phyloP scores from a whole-genome alignment of 2,888 invertebrate species.

The Zeuzera pyrina region DNA sequence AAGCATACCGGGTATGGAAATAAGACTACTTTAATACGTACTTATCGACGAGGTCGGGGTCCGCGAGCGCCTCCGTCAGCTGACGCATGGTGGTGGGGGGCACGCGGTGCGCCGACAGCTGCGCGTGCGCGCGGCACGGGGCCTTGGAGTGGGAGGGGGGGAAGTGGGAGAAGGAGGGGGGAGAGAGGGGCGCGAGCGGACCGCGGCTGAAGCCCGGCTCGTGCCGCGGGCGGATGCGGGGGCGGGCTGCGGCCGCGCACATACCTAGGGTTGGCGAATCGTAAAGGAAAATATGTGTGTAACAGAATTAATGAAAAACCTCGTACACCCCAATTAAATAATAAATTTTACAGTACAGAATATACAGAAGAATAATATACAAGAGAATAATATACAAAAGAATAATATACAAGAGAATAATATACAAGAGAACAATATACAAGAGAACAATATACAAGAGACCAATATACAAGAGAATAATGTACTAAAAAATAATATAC shows the following conservation, averaged over 20 bases:
- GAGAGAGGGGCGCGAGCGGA: conserved; percentile 12
- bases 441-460: too few species aligned
- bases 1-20: too few species aligned
- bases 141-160: conserved; percentile 14
- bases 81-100: conserved; percentile 24
- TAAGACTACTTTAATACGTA: too few species aligned
- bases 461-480: too few species aligned
- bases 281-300: too few species aligned
- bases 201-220: conserved; percentile 77
- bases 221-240: conserved; percentile 75
- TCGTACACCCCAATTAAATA: too few species aligned
- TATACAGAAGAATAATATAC: background rate
- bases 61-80: conserved; percentile 19
- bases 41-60: conserved; percentile 28
- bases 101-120: conserved; percentile 41
- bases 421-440: too few species aligned
- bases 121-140: conserved; percentile 39
- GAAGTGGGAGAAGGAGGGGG: conserved; percentile 54
- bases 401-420: too few species aligned
- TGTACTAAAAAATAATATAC: too few species aligned
- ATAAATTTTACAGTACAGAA: too few species aligned
- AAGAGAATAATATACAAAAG: too few species aligned
- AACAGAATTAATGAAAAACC: too few species aligned
- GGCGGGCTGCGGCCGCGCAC: conserved; percentile 75
- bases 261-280: conserved; percentile 48